A percentile compares a stretch with the other conserved stretches of the same genome.
Conservation (phyloP, 1,140 invertebrate genomes). For the Panulirus ornatus region DNA sequence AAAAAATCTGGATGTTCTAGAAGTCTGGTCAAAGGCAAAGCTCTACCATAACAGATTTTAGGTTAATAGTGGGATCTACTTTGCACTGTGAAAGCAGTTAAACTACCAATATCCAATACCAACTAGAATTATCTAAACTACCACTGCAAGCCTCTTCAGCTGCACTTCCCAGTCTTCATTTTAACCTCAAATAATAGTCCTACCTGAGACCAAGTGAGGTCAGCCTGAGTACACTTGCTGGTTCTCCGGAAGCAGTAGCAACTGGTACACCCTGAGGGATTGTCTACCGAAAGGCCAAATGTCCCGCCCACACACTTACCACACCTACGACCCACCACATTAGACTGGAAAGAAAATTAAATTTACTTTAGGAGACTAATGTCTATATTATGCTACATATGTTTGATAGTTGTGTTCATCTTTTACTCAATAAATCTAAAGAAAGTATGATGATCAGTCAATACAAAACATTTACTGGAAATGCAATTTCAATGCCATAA, state of each 20-base stretch:
- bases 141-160: neutral
- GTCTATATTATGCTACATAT: too few relatives aligned
- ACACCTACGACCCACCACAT: constrained; percentile 90
- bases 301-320: constrained; percentile 90
- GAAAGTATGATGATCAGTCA: too few relatives aligned
- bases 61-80: neutral
- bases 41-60: too few relatives aligned
- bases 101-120: neutral
- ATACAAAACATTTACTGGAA: too few relatives aligned
- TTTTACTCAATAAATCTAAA: too few relatives aligned
- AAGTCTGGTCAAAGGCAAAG: too few relatives aligned
- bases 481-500: too few relatives aligned
- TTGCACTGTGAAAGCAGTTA: neutral
- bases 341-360: constrained; percentile 80
- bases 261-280: constrained; percentile 89
- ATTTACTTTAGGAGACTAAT: too few relatives aligned
- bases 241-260: constrained; percentile 94
- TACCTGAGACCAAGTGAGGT: constrained; percentile 86
- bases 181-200: neutral
- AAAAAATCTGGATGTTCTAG: too few relatives aligned
- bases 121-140: neutral
- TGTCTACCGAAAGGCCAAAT: constrained; percentile 86
- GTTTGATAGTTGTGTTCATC: too few relatives aligned
- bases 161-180: neutral
- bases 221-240: constrained; percentile 86